phyloP scores from a whole-genome alignment of 2,113 vertebrate genomes.

The Pteropus alecto region DNA sequence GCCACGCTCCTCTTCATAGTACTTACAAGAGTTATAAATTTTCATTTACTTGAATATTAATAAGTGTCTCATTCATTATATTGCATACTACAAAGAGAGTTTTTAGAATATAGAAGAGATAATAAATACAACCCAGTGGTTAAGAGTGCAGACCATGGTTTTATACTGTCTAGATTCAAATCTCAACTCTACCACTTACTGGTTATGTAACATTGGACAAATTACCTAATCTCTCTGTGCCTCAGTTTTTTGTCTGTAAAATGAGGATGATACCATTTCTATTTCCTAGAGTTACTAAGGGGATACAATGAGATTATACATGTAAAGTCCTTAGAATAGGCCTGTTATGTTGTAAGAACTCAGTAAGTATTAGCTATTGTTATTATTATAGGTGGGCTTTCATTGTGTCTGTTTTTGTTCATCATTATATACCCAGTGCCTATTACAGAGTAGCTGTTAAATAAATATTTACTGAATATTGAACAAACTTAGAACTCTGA shows the following conservation, averaged over 20 bases:
- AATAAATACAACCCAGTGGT: neutral
- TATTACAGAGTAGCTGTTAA: neutral
- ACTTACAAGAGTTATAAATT: neutral
- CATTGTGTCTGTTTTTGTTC: neutral
- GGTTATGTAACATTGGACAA: neutral
- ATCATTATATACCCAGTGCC: neutral
- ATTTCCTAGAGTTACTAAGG: neutral
- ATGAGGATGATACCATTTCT: neutral
- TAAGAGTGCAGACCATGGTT: neutral
- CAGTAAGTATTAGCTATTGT: neutral
- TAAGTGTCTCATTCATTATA: neutral
- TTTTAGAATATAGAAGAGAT: neutral
- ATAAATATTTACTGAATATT: slow-evolving; percentile 16
- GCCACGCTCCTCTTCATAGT: neutral
- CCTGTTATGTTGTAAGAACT: neutral
- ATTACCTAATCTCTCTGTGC: neutral
- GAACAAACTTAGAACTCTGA: slow-evolving; percentile 1
- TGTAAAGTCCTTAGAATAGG: neutral
- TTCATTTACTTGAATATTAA: neutral
- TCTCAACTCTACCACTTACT: neutral
- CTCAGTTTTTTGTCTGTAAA: neutral
- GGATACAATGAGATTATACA: neutral
- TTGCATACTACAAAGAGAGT: neutral
- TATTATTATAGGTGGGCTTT: neutral
- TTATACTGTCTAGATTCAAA: neutral